These are phyloP conservation scores for Sipha flava DNA, from an alignment of 1,140 invertebrate species.

Conservation along the genomic window DNA sequence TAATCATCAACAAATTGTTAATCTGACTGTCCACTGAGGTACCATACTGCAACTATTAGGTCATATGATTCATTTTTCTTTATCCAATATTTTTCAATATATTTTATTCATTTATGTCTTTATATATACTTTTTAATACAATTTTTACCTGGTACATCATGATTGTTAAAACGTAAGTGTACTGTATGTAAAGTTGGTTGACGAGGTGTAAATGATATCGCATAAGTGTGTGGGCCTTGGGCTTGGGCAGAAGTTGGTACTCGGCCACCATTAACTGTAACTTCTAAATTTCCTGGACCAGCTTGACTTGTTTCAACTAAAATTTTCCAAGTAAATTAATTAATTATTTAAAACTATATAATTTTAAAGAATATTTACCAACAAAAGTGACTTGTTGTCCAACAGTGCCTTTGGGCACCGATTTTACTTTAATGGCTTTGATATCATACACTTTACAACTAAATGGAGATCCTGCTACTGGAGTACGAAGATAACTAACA, in stretches of 20 bases:
- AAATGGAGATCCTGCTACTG: constrained; percentile 81
- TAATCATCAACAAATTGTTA: no score
- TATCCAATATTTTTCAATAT: no score
- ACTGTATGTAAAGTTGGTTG: constrained; percentile 83
- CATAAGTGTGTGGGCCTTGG: constrained; percentile 89
- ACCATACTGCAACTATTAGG: no score
- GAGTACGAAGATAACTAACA: constrained; percentile 65
- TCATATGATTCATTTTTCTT: no score
- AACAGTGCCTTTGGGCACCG: constrained; percentile 79
- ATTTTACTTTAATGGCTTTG: constrained; percentile 85
- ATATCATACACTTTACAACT: constrained; percentile 92
- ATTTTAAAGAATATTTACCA: constrained; percentile 51
- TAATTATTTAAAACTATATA: neutral
- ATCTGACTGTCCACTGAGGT: no score
- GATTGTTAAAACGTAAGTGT: constrained; percentile 89
- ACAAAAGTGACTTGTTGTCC: constrained; percentile 90
- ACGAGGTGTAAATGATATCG: constrained; percentile 91
- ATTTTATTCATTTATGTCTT: neutral
- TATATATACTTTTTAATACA: neutral
- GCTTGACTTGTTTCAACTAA: constrained; percentile 93
- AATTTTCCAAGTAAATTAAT: constrained; percentile 23
- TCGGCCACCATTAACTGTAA: constrained; percentile 90
- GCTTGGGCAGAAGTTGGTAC: constrained; percentile 92
- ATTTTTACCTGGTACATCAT: constrained; percentile 76
- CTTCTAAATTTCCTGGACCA: constrained; percentile 92